Conservation (phyloP, 2,888 invertebrate species). For the Chirona hameri region DNA sequence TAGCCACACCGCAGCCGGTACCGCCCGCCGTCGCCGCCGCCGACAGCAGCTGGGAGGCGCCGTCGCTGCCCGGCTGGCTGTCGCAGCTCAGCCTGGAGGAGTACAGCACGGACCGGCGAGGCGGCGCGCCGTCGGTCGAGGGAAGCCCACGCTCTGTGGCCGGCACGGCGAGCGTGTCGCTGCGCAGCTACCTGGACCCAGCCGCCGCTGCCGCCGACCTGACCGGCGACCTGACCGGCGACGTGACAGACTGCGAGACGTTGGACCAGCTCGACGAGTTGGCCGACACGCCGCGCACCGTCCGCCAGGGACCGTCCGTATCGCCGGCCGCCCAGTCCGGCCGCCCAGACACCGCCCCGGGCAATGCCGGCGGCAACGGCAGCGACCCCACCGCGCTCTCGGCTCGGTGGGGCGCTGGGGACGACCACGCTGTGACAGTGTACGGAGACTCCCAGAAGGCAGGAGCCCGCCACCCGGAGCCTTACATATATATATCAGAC, state of each 20-base stretch:
- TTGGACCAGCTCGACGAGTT: background rate
- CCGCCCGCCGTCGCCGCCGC: background rate
- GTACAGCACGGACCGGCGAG: background rate
- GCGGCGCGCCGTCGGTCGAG: background rate
- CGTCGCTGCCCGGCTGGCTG: background rate
- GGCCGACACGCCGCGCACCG: background rate
- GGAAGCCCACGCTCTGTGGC: background rate
- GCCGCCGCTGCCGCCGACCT: background rate
- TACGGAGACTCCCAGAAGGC: too few species aligned
- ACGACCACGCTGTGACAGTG: too few species aligned
- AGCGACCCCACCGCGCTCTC: too few species aligned
- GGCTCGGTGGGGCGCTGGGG: too few species aligned
- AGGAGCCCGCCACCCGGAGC: background rate
- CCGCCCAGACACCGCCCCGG: background rate
- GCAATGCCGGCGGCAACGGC: background rate
- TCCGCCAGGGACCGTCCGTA: background rate
- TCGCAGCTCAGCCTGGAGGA: background rate
- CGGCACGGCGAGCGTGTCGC: constrained; percentile 13
- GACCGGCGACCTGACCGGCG: background rate
- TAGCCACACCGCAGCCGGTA: background rate
- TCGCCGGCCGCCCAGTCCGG: background rate
- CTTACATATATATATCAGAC: too few species aligned
- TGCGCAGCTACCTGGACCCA: constrained; percentile 12
- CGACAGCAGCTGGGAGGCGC: background rate
- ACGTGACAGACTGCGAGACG: background rate